A percentile compares a stretch with the other conserved stretches of the same genome.
phyloP scores from a whole-genome alignment of 2,888 invertebrate species.

The Steinernema hermaphroditum region DNA sequence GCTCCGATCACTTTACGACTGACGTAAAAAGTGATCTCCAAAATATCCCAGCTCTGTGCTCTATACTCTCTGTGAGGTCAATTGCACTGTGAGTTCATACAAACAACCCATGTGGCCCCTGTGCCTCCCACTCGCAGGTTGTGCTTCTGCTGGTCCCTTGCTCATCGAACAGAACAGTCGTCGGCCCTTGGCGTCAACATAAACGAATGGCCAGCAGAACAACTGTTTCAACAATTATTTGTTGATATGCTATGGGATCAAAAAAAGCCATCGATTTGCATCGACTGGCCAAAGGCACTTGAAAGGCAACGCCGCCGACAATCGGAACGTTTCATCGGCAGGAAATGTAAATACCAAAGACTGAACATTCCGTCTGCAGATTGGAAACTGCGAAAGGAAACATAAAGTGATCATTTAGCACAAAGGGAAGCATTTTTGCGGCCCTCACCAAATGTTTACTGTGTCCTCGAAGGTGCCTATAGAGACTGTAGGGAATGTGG shows the following conservation, averaged over 20 bases:
- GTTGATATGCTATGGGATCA: background rate
- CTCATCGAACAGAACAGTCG: background rate
- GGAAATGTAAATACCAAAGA: too few relatives aligned
- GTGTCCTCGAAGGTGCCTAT: background rate
- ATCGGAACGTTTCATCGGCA: background rate
- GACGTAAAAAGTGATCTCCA: conserved; percentile 26
- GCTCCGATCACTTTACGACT: background rate
- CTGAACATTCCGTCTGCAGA: too few relatives aligned
- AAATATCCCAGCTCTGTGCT: background rate
- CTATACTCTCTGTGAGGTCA: background rate
- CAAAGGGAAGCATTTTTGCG: background rate
- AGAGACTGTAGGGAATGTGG: too few relatives aligned
- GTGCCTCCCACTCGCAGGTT: background rate
- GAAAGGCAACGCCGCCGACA: background rate
- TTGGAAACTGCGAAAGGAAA: too few relatives aligned
- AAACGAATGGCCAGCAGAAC: background rate
- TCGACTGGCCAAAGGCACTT: background rate
- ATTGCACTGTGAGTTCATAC: too few relatives aligned
- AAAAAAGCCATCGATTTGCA: background rate
- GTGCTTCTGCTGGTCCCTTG: background rate
- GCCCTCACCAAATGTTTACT: background rate
- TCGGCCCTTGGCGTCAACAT: background rate
- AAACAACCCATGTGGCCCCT: background rate
- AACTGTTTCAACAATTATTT: conserved; percentile 16
- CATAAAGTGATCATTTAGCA: too few relatives aligned